phyloP scores from a whole-genome alignment of 2,797 vertebrate genomes.

The Pangasius mekongensis region DNA sequence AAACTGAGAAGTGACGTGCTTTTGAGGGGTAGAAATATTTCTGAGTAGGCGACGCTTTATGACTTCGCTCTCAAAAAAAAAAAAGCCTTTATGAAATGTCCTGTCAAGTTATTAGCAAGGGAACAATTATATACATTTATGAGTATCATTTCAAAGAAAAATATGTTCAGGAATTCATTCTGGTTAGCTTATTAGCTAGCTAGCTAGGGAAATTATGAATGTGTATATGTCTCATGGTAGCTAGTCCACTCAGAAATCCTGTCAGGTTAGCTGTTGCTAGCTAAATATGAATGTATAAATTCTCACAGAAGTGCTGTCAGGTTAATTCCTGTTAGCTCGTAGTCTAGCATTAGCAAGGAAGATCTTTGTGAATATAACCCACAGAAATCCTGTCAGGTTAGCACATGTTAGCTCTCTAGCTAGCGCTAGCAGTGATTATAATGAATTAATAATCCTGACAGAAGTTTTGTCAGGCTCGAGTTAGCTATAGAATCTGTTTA shows the following conservation, averaged over 20 bases:
- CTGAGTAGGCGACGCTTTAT: background rate
- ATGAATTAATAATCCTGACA: background rate
- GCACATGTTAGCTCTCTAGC: background rate
- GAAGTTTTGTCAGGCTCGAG: background rate
- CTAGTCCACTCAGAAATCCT: background rate
- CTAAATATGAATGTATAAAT: background rate
- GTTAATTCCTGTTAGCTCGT: background rate
- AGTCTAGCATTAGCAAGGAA: background rate
- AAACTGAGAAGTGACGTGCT: background rate
- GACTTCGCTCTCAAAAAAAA: background rate
- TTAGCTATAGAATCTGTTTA: background rate
- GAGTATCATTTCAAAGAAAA: no score
- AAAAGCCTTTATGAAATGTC: background rate
- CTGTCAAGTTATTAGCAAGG: background rate
- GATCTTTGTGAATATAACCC: background rate
- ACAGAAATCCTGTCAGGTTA: background rate
- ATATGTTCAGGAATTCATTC: background rate
- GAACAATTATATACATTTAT: background rate
- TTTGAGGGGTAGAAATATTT: background rate
- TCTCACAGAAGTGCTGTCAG: background rate
- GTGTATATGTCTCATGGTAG: background rate
- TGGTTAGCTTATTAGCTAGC: background rate
- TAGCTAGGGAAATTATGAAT: background rate
- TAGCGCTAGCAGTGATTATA: background rate
- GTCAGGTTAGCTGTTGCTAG: background rate